Conservation (phyloP, 2,797 vertebrate species). For the Erithacus rubecula region DNA sequence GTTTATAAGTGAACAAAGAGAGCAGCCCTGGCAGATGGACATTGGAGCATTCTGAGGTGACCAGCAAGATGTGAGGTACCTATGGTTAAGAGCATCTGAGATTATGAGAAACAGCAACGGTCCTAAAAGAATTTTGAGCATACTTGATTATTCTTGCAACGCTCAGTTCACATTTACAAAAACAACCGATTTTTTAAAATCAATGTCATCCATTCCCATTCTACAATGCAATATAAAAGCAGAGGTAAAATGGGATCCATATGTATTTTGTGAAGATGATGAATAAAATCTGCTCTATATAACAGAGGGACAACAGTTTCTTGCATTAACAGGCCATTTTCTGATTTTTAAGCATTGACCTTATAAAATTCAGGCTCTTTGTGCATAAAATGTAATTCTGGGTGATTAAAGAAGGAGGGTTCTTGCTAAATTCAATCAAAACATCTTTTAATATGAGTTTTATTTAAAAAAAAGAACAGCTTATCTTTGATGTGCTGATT, state of each 20-base stretch:
- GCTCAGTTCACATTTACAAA: not conserved
- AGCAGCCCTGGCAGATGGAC: not conserved
- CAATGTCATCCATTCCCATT: not conserved
- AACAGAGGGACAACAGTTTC: not conserved
- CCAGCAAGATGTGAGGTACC: not conserved
- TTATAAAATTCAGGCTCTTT: not conserved
- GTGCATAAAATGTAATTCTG: not conserved
- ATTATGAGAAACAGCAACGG: not conserved
- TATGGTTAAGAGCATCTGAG: not conserved
- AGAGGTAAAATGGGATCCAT: not conserved
- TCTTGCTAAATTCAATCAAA: not conserved
- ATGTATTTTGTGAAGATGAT: not conserved
- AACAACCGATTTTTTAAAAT: not conserved
- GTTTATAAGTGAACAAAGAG: not conserved
- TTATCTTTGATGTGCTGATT: not conserved
- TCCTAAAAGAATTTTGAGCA: not conserved
- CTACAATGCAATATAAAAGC: not conserved
- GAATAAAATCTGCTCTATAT: not conserved
- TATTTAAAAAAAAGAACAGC: not conserved
- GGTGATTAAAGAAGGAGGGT: not conserved
- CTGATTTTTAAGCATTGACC: not conserved
- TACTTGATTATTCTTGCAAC: not conserved
- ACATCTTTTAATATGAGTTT: not conserved
- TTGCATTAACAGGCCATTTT: not conserved
- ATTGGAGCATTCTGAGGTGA: not conserved